Evolutionary conservation across 2,113 vertebrate genomes (phyloP), one percentile per base, ranked within the genome.

Genomic region (Laticauda colubrina): DNA sequence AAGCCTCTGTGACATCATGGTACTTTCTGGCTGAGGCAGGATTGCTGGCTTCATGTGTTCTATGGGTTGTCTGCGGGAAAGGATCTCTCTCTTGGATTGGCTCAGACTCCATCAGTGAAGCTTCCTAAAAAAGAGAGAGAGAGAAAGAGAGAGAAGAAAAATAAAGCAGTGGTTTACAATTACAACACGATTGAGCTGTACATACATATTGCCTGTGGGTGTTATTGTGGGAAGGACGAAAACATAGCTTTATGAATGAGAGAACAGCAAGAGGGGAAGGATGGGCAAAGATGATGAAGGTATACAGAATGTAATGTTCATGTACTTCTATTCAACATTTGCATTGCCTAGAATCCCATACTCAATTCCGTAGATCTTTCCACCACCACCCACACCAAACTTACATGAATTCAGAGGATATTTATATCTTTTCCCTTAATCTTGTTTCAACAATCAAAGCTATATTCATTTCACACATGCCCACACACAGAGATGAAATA

Each of bases 61-160:
- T 94, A 90, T 89, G 92, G 89, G 85, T 90, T 95, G 91, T 91
- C 89, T 20, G 43, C 15, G 89, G 69, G 57, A 87, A 23, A 29
- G 29, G 53, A 24, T 85, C 93, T 96, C 93, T 92, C 21, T 69
- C 93, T 1, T n/a, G 94, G 4, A 93, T 92, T 93, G 96, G 94
- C 93, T 96, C 96, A 92, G 97, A 95, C 92, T 97, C 97, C 97
- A 98, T 98, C 92, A 96, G 95, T 93, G 90, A 93, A 48, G 92
- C 95, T 95, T 96, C 93, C 97, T 98, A 87, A 48, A 90, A 85
- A 95, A 91, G 5, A 94, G 94, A 43, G 1, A 94, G 94, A 39
- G 9, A 23, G 21, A 20, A 5, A 20, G 56, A 59, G 57, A 59
- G 29, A 4, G 26, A 11, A 20, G 55, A 5, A 18, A 2, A 20